Evolutionary conservation across 2,888 invertebrate species (phyloP).

Genomic region (Zelleria hepariella): DNA sequence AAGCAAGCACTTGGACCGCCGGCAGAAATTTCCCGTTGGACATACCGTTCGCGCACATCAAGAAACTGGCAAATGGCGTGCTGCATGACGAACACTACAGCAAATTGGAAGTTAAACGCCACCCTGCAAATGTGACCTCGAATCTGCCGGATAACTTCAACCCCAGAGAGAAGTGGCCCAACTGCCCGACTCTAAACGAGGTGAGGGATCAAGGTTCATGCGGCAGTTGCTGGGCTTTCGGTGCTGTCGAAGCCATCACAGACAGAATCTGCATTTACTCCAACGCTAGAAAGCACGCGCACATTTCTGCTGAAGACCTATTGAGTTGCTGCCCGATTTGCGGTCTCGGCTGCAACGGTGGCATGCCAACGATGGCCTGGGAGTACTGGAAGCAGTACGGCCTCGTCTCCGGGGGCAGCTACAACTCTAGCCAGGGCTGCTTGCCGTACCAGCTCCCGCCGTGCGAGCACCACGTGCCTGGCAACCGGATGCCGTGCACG

Average conservation of each 20-base stretch:
- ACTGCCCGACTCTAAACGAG: conserved; percentile 88
- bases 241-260: conserved; percentile 92
- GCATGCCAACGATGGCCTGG: conserved; percentile 87
- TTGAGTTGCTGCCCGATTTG: conserved; percentile 85
- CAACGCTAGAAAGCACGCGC: conserved; percentile 77
- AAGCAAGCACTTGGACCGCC: conserved; percentile 82
- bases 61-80: conserved; percentile 77
- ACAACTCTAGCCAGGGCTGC: conserved; percentile 85
- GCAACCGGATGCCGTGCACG: conserved; percentile 79
- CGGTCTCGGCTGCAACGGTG: conserved; percentile 88
- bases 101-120: conserved; percentile 48
- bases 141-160: conserved; percentile 85
- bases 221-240: conserved; percentile 96
- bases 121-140: conserved; percentile 42
- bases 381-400: conserved; percentile 87
- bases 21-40: conserved; percentile 80
- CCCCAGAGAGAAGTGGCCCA: conserved; percentile 83
- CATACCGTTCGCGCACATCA: conserved; percentile 74
- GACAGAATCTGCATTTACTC: conserved; percentile 90
- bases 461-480: conserved; percentile 92
- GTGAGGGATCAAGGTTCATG: conserved; percentile 91
- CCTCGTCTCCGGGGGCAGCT: conserved; percentile 90
- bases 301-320: conserved; percentile 88
- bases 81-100: conserved; percentile 70
- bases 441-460: conserved; percentile 87